A percentile compares a stretch with the other conserved stretches of the same genome.
phyloP scores from a whole-genome alignment of 2,888 invertebrate genomes.

The Lasius platythorax region DNA sequence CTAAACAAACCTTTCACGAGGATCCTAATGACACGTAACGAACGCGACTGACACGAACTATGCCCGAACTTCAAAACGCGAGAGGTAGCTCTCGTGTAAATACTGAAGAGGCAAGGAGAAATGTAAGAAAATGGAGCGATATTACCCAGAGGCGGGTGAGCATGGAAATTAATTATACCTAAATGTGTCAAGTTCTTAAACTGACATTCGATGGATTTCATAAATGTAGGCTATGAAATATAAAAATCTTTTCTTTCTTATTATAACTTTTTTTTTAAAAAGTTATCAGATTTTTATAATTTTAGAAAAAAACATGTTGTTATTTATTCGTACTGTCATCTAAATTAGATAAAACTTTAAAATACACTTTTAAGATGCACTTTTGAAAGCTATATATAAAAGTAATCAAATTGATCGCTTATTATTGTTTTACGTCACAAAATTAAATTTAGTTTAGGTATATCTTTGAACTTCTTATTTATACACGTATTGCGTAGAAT shows the following conservation, averaged over 20 bases:
- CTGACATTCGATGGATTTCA: neutral
- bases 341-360: neutral
- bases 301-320: neutral
- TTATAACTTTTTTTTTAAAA: neutral
- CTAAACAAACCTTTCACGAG: slow-evolving; percentile 54
- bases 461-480: neutral
- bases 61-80: slow-evolving; percentile 48
- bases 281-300: neutral
- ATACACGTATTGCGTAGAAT: neutral
- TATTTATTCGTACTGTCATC: neutral
- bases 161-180: slow-evolving; percentile 42
- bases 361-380: neutral
- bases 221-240: neutral
- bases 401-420: neutral
- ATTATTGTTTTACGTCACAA: neutral
- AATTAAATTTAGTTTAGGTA: neutral
- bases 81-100: slow-evolving; percentile 51
- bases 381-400: neutral
- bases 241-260: neutral
- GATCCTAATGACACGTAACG: slow-evolving; percentile 56
- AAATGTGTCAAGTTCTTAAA: slow-evolving; percentile 13
- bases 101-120: slow-evolving; percentile 47
- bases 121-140: slow-evolving; percentile 38
- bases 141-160: slow-evolving; percentile 8
- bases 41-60: slow-evolving; percentile 50